Percentiles rank a stretch among this genome's conserved stretches.
Conservation (phyloP, 2,797 vertebrate species). For the Hafferia zeledoni region DNA sequence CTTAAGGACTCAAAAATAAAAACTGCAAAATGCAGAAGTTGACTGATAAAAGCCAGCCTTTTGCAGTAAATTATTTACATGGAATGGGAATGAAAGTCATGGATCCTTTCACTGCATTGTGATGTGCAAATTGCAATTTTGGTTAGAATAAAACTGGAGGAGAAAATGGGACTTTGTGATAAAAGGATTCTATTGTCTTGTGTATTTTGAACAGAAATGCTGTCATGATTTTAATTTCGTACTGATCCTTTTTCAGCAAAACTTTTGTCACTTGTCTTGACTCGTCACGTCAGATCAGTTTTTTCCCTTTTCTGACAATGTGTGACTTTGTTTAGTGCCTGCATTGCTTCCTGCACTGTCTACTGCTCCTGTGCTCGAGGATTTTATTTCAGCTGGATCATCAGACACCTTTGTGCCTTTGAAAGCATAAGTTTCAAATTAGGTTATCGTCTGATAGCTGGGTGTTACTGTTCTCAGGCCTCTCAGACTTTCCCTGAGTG, state of each 20-base stretch:
- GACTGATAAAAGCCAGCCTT: conserved; percentile 34
- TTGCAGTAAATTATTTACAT: conserved; percentile 40
- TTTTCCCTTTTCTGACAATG: conserved; percentile 49
- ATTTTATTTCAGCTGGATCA: conserved; percentile 64
- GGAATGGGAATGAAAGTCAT: conserved; percentile 21
- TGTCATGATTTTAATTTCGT: conserved; percentile 62
- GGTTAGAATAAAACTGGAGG: conserved; percentile 12
- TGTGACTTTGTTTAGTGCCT: conserved; percentile 50
- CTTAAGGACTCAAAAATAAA: conserved; percentile 8
- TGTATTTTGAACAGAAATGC: conserved; percentile 44
- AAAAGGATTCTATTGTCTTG: conserved; percentile 58
- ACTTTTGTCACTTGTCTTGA: conserved; percentile 54
- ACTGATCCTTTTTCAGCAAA: conserved; percentile 48
- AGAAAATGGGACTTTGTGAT: conserved; percentile 33
- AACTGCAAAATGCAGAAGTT: not conserved
- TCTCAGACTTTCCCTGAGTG: not conserved
- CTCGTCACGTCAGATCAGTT: conserved; percentile 46
- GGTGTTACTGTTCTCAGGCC: not conserved
- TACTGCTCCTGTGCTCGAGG: conserved; percentile 33
- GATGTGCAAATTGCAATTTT: conserved; percentile 61
- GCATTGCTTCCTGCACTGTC: conserved; percentile 47
- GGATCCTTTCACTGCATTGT: conserved; percentile 22
- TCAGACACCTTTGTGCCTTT: conserved; percentile 58
- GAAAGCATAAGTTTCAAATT: conserved; percentile 63
- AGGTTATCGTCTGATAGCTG: conserved; percentile 16